Conservation (phyloP, 2,797 vertebrate species). For the Xiphorhynchus erythropygius region DNA sequence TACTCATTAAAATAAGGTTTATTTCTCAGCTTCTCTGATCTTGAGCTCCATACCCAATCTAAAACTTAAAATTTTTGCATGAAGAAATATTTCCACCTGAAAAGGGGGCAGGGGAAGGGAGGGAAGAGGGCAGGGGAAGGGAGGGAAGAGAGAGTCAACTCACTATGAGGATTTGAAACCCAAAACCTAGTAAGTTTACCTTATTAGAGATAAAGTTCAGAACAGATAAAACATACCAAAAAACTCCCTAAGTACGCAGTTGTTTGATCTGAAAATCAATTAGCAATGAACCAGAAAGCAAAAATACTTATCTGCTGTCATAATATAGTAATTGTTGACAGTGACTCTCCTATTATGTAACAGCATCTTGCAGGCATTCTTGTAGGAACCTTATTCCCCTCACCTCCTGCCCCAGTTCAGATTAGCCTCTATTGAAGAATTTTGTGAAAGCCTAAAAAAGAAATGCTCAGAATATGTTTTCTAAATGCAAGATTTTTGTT, state of each 20-base stretch:
- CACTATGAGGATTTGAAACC: not conserved
- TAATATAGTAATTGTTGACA: not conserved
- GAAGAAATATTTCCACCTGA: not conserved
- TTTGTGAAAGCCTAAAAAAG: not conserved
- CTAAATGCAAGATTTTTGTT: not conserved
- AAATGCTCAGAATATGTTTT: not conserved
- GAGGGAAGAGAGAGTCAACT: not conserved
- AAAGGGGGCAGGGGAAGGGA: not conserved
- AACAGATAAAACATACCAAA: not conserved
- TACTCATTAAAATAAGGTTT: constrained; percentile 6
- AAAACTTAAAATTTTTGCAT: not conserved
- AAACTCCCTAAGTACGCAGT: not conserved
- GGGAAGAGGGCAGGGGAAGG: not conserved
- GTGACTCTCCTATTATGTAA: not conserved
- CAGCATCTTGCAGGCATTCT: not conserved
- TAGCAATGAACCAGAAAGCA: not conserved
- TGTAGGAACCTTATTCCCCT: not conserved
- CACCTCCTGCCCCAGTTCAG: not conserved
- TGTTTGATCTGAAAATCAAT: not conserved
- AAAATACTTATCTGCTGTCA: not conserved
- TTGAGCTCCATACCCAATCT: not conserved
- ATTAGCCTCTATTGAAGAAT: not conserved
- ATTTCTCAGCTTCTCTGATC: not conserved
- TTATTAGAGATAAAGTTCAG: not conserved
- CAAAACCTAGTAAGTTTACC: not conserved